Evolutionary conservation across 2,113 vertebrate genomes (phyloP), one percentile per base, ranked within the genome.

Genomic region (Pseudopipra pipra): DNA sequence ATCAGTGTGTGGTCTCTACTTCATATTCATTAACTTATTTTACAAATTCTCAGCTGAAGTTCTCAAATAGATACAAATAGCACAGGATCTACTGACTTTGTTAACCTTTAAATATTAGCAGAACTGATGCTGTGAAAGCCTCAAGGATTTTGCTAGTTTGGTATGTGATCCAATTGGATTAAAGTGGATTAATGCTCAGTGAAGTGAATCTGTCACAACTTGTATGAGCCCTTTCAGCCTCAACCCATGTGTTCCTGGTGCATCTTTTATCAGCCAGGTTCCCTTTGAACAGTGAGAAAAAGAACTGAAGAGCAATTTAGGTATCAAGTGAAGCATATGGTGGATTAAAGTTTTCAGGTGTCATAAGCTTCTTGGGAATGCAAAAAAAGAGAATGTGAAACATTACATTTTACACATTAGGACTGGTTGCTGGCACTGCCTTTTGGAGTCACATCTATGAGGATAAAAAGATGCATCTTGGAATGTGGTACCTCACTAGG

Each of bases 101-200:
- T 96, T 94, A 96, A 84, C 85, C 61, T 92, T 96, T 90, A 90
- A 81, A 66, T 81, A 67, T 41, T 78, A 84, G 21, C 72, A 65
- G 63, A 63, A 31, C 41, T 46, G 54, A 22, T 85, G 61, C 85
- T 92, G 68, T 89, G 56, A 79, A 85, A 87, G 56, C 73, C 76
- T 43, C n/a, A 37, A 89, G 89, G 81, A 72, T 92, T 94, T 95
- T 83, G 59, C 37, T 43, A 21, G 93, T 93, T 94, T 82, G 89
- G 58, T 79, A 12, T 65, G 80, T 89, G 88, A 94, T 96, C 90
- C 82, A 76, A 1, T 63, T 95, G 88, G 90, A 92, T 96, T 96
- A 94, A 84, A 71, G 72, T 90, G 76, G 92, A 92, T 95, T 93
- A 84, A 72, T 75, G 61, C 62, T 87, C 61, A 61, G 76, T 83